Evolutionary conservation across 2,113 vertebrate genomes (phyloP).

Genomic region (Morone chrysops): DNA sequence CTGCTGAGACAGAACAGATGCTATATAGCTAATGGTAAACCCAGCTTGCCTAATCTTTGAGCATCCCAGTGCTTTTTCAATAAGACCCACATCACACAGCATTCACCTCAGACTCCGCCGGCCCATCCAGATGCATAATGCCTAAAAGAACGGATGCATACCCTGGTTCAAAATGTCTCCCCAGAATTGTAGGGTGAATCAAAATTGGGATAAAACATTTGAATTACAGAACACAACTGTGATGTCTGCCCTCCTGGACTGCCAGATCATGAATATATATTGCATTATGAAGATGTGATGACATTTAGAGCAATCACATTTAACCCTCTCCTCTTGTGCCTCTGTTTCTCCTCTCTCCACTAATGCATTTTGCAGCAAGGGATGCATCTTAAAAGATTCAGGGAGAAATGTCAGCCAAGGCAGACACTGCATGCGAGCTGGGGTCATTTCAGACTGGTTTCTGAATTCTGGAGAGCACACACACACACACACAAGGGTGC

Average conservation of each 20-base stretch:
- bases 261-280: slow-evolving; percentile 86
- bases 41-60: slow-evolving; percentile 8
- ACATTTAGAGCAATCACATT: slow-evolving; percentile 85
- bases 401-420: slow-evolving; percentile 77
- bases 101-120: slow-evolving; percentile 21
- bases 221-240: slow-evolving; percentile 80
- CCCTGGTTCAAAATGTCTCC: slow-evolving; percentile 50
- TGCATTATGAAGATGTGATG: slow-evolving; percentile 86
- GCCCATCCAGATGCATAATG: slow-evolving; percentile 34
- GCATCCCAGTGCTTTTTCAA: slow-evolving; percentile 16
- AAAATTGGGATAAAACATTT: slow-evolving; percentile 80
- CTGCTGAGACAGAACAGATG: neutral
- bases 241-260: slow-evolving; percentile 78
- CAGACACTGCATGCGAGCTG: slow-evolving; percentile 72
- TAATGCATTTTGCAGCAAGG: slow-evolving; percentile 81
- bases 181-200: slow-evolving; percentile 64
- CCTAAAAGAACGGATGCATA: slow-evolving; percentile 42
- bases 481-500: slow-evolving; percentile 34
- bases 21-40: neutral
- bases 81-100: slow-evolving; percentile 18
- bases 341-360: slow-evolving; percentile 72
- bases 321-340: slow-evolving; percentile 80
- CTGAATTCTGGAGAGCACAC: slow-evolving; percentile 65
- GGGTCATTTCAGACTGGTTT: slow-evolving; percentile 76
- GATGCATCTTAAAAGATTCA: slow-evolving; percentile 82